A percentile compares a stretch with the other conserved stretches of the same genome.
These are phyloP conservation scores for Amphiprion ocellaris DNA, from an alignment of 2,113 vertebrate species.

Conservation along the genomic window DNA sequence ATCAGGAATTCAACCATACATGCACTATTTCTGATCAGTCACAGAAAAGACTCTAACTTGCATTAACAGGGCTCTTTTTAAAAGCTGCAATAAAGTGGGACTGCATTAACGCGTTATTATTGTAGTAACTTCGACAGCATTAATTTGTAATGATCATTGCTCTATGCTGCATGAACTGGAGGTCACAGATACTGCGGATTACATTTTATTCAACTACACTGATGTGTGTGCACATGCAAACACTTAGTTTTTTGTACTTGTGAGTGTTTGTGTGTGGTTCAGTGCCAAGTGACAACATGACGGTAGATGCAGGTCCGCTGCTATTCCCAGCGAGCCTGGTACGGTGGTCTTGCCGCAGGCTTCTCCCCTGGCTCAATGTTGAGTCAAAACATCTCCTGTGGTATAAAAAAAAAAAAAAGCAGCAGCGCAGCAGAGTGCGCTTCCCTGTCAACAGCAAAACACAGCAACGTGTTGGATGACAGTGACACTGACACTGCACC, in stretches of 20 bases:
- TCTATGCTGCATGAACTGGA: background rate
- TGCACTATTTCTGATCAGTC: too few species aligned
- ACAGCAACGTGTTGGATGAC: slow-evolving; percentile 54
- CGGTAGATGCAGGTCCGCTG: slow-evolving; percentile 48
- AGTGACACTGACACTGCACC: slow-evolving; percentile 59
- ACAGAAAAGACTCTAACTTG: too few species aligned
- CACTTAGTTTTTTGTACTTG: background rate
- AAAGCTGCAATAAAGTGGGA: too few species aligned
- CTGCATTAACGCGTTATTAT: too few species aligned
- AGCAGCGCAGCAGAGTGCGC: slow-evolving; percentile 8
- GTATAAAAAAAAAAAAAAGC: slow-evolving; percentile 30
- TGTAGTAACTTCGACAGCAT: too few species aligned
- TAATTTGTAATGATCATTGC: slow-evolving; percentile 6
- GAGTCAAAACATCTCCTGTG: slow-evolving; percentile 70
- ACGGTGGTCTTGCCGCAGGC: slow-evolving; percentile 75
- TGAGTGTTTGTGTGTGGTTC: slow-evolving; percentile 7
- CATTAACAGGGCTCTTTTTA: too few species aligned
- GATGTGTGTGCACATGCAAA: background rate
- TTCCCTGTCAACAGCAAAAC: slow-evolving; percentile 74
- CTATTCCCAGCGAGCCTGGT: slow-evolving; percentile 69
- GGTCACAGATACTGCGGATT: background rate
- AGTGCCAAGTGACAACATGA: slow-evolving; percentile 50
- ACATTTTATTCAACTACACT: slow-evolving; percentile 18
- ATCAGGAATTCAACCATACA: too few species aligned
- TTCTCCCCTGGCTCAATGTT: slow-evolving; percentile 72